These are phyloP conservation scores for Eledona agricola DNA, from an alignment of 2,888 invertebrate genomes.

Conservation along the genomic window DNA sequence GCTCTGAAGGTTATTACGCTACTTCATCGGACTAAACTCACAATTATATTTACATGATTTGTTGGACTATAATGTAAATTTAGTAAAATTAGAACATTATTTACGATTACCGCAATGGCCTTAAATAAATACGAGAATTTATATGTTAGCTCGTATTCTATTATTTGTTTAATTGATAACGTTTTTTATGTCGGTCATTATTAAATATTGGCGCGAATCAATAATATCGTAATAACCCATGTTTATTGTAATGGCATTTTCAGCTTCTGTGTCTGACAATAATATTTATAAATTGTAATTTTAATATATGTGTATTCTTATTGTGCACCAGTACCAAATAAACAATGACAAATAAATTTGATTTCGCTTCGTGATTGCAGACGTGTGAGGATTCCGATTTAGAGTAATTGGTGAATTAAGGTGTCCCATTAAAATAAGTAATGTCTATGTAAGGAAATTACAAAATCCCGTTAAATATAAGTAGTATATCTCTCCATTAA, in stretches of 20 bases:
- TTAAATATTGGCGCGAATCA: constrained; percentile 24
- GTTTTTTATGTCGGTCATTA: constrained; percentile 29
- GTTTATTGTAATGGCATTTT: constrained; percentile 17
- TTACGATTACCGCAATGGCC: constrained; percentile 37
- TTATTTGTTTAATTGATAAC: constrained; percentile 30
- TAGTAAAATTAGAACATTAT: constrained; percentile 40
- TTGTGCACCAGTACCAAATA: no score
- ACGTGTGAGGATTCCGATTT: constrained; percentile 40
- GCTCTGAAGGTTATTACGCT: constrained; percentile 30
- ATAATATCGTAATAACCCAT: constrained; percentile 24
- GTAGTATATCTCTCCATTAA: constrained; percentile 54
- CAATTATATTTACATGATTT: constrained; percentile 39
- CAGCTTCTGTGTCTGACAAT: constrained; percentile 23
- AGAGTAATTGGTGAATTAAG: constrained; percentile 49
- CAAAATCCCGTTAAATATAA: constrained; percentile 52
- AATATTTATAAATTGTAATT: constrained; percentile 29
- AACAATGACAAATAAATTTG: constrained; percentile 1
- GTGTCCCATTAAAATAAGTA: constrained; percentile 51
- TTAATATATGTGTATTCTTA: constrained; percentile 22
- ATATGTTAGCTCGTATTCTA: constrained; percentile 33
- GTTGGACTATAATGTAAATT: constrained; percentile 42
- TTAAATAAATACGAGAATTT: constrained; percentile 38
- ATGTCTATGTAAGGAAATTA: constrained; percentile 51
- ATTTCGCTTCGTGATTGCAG: constrained; percentile 2
- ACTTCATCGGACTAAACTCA: constrained; percentile 25